Evolutionary conservation across 2,888 invertebrate genomes (phyloP).

Genomic region (Drosophila borborema): DNA sequence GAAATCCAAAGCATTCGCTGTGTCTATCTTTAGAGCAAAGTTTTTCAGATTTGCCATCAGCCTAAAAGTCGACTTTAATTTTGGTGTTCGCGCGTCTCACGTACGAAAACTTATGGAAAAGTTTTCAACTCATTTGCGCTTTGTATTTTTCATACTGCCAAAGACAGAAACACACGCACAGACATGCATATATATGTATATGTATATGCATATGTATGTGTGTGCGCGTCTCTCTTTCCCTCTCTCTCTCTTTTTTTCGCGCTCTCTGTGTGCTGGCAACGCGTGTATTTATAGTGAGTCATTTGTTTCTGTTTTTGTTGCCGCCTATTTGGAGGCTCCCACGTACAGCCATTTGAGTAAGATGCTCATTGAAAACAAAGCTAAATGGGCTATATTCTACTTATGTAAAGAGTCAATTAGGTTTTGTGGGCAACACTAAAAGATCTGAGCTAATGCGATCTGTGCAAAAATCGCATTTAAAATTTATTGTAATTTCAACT

Average conservation of each 20-base stretch:
- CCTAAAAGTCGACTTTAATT: constrained; percentile 69
- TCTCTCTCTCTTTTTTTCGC: too few species aligned
- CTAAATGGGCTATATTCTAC: neutral
- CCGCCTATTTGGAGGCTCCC: constrained; percentile 41
- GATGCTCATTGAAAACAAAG: neutral
- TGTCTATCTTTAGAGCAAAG: constrained; percentile 51
- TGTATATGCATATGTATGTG: constrained; percentile 17
- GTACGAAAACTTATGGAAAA: constrained; percentile 70
- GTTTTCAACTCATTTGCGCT: constrained; percentile 80
- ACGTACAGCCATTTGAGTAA: constrained; percentile 19
- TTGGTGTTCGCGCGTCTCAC: constrained; percentile 43
- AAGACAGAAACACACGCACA: constrained; percentile 30
- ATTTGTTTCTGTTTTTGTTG: constrained; percentile 72
- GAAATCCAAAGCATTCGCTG: neutral
- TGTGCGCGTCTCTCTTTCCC: too few species aligned
- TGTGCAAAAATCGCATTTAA: neutral
- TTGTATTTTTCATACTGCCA: constrained; percentile 71
- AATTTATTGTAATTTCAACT: too few species aligned
- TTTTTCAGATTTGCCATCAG: constrained; percentile 56
- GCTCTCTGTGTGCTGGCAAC: constrained; percentile 1
- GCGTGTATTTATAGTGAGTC: constrained; percentile 69
- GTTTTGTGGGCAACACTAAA: neutral
- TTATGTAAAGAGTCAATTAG: neutral
- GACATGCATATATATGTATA: constrained; percentile 10
- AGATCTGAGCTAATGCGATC: neutral